Base-by-base conservation (phyloP, 2,797 vertebrate genomes). In the Chaenodraco wilsoni region DNA sequence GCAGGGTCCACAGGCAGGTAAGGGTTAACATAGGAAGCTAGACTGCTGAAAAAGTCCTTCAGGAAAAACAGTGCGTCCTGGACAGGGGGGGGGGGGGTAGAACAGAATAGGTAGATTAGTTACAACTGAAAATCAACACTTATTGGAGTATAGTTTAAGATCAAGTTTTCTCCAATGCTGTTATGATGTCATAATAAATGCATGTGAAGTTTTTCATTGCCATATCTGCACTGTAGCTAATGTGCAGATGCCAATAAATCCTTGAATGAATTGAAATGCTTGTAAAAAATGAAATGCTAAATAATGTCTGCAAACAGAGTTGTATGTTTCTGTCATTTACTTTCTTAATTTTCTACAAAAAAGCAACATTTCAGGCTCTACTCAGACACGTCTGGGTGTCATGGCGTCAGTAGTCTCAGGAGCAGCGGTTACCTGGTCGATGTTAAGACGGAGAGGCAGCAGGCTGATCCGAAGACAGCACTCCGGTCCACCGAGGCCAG, bases 11-110 rank as follows among this genome's bases (percentile, higher is more conserved):
- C 83, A 0, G 95, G 94, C 45, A 95, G 83, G 72, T 96, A 92
- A 0, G 97, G 96, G 81, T 95, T 95, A 78, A 98, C 95, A 74
- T 87, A 94, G 23, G 94, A 95, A 1, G 93, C 96, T 69, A 98
- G 82, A 75, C 93, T 96, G 83, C 95, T 96, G 86, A 98, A 97
- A 85, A 95, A 98, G 81, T 96, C 96, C 85, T 96, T 98, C 66
- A 98, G 91, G 89, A 98, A 98, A 92, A 98, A 96, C 76, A 98
- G 90, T 8, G 97, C 96, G 2, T 98, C 97, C 97, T 97, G 83
- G 13, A 17, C 6, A 48, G 79, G 7, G 27, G 27, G 27, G 8
- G 15, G 2, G 58, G 33, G 49, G 77, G 21, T 21, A 21, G 21
- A 21, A 21, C 21, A 21, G 62, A 76, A 27, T 57, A 63, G 7